Evolutionary conservation across 2,113 vertebrate genomes (phyloP).

Genomic region (Speoplatyrhinus poulsoni): DNA sequence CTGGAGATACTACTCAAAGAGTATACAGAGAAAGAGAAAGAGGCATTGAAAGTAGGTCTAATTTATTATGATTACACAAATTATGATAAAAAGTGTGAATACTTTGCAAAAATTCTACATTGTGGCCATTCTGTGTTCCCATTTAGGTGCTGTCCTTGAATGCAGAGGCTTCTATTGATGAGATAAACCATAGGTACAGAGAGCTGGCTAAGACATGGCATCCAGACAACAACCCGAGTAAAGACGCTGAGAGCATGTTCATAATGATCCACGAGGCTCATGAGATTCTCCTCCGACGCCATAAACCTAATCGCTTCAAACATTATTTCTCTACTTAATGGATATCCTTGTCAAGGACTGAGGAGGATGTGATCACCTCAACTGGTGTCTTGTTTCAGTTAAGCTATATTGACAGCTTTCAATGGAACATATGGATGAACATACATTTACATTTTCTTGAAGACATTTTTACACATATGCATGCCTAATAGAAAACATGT

Average conservation of each 20-base stretch:
- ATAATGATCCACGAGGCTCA: slow-evolving; percentile 86
- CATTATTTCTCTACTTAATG: slow-evolving; percentile 31
- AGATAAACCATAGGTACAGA: slow-evolving; percentile 80
- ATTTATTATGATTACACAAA: neutral
- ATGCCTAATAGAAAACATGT: neutral
- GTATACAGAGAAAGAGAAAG: slow-evolving; percentile 73
- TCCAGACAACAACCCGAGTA: slow-evolving; percentile 85
- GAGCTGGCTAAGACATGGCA: slow-evolving; percentile 87
- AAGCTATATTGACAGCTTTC: neutral
- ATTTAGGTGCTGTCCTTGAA: slow-evolving; percentile 81
- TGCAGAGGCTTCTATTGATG: slow-evolving; percentile 76
- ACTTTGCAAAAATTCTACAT: neutral
- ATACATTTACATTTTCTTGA: neutral
- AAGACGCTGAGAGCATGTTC: slow-evolving; percentile 82
- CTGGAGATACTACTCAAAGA: slow-evolving; percentile 81
- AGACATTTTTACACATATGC: neutral
- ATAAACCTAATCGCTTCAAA: slow-evolving; percentile 54
- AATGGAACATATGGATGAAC: neutral
- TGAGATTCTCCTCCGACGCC: slow-evolving; percentile 71
- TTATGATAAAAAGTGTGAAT: neutral
- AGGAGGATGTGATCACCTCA: neutral
- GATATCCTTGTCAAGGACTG: neutral
- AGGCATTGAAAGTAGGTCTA: slow-evolving; percentile 80
- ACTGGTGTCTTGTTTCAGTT: neutral
- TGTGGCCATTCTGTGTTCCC: neutral